A percentile compares a stretch with the other conserved stretches of the same genome.
Conservation (phyloP, 2,888 invertebrate genomes). For the Mystacides longicornis region DNA sequence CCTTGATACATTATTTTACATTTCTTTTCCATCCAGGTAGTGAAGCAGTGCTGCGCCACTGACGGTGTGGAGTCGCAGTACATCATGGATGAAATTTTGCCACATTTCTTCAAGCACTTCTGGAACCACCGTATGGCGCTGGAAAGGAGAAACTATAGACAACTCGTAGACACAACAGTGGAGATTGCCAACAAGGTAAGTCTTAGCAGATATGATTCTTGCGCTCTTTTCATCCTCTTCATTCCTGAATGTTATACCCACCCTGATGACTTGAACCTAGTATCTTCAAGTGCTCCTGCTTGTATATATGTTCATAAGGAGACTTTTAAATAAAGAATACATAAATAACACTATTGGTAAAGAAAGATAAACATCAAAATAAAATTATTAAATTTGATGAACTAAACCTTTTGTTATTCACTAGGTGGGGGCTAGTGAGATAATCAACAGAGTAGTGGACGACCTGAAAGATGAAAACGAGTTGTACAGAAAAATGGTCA, state of each 20-base stretch:
- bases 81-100: constrained; percentile 97
- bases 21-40: constrained; percentile 56
- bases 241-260: too few species aligned
- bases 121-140: constrained; percentile 99
- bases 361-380: too few species aligned
- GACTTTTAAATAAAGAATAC: too few species aligned
- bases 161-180: constrained; percentile 98
- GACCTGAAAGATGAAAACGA: constrained; percentile 99
- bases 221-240: too few species aligned
- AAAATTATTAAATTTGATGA: too few species aligned
- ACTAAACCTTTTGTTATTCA: neutral
- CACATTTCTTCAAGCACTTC: constrained; percentile 98
- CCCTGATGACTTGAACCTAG: too few species aligned
- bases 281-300: too few species aligned
- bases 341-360: too few species aligned
- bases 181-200: constrained; percentile 94
- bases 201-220: too few species aligned
- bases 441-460: constrained; percentile 96
- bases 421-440: constrained; percentile 94
- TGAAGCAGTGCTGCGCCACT: constrained; percentile 99
- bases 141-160: constrained; percentile 94
- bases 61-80: constrained; percentile 99
- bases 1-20: too few species aligned
- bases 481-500: constrained; percentile 99
- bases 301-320: too few species aligned